Conservation (phyloP, 2,113 vertebrate genomes). For the Ornithorhynchus anatinus region DNA sequence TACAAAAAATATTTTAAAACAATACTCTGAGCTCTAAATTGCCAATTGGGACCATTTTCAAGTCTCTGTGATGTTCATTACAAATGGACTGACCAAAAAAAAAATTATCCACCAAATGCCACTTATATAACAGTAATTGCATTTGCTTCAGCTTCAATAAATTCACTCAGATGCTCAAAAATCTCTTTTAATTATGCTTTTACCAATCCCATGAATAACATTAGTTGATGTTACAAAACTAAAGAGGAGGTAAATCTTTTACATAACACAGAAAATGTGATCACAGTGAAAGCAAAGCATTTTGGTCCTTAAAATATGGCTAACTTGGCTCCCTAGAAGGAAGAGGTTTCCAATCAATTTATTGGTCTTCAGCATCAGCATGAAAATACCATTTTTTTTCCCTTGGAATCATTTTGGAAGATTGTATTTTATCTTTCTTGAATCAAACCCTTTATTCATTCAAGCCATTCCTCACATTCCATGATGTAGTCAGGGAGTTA, state of each 20-base stretch:
- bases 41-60: not conserved
- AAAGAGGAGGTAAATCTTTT: slow-evolving; percentile 53
- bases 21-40: not conserved
- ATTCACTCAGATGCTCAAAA: slow-evolving; percentile 62
- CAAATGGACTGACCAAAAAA: not conserved
- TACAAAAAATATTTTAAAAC: too few species aligned
- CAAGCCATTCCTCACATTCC: slow-evolving; percentile 24
- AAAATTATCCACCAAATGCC: not conserved
- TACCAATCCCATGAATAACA: slow-evolving; percentile 65
- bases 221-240: slow-evolving; percentile 67
- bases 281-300: slow-evolving; percentile 59
- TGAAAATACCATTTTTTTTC: slow-evolving; percentile 37
- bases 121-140: not conserved
- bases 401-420: slow-evolving; percentile 9
- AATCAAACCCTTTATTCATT: slow-evolving; percentile 1
- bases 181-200: slow-evolving; percentile 71
- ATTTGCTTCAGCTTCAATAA: not conserved
- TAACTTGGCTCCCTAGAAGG: slow-evolving; percentile 49
- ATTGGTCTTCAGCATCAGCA: slow-evolving; percentile 41
- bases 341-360: slow-evolving; percentile 43
- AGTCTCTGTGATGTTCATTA: not conserved
- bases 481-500: slow-evolving; percentile 44
- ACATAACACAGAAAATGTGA: slow-evolving; percentile 64
- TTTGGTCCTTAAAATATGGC: slow-evolving; percentile 64
- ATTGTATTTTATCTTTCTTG: not conserved